phyloP scores from a whole-genome alignment of 2,888 invertebrate species.

The Mythimna pallens region DNA sequence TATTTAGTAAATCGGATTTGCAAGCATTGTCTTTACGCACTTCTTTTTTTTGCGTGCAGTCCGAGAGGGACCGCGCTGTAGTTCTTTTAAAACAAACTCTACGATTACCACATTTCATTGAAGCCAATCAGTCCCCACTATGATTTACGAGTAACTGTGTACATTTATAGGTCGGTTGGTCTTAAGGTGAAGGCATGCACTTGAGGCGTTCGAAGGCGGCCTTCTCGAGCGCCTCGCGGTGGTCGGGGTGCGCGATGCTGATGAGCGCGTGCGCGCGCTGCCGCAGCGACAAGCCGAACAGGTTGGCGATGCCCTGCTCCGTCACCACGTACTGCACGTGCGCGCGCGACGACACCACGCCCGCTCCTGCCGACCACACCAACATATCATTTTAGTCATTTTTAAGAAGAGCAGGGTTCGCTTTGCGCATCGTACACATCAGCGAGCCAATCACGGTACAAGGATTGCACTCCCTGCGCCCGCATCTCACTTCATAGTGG shows the following conservation, averaged over 20 bases:
- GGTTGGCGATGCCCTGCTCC: constrained; percentile 96
- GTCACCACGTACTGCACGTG: constrained; percentile 98
- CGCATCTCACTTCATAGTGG: too few species aligned
- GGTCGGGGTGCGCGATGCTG: constrained; percentile 96
- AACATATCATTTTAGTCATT: too few species aligned
- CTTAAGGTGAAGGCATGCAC: constrained; percentile 93
- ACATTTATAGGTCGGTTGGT: neutral
- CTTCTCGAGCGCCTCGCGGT: constrained; percentile 95
- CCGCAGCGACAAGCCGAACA: constrained; percentile 97
- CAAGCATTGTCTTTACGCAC: too few species aligned
- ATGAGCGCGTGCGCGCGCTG: constrained; percentile 98
- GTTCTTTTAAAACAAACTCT: neutral
- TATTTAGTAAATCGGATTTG: too few species aligned
- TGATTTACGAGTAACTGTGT: neutral
- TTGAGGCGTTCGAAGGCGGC: constrained; percentile 96
- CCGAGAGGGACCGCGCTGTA: too few species aligned
- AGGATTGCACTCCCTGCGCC: too few species aligned
- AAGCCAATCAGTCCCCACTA: constrained; percentile 8
- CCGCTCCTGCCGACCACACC: constrained; percentile 92
- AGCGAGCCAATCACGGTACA: too few species aligned
- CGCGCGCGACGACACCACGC: constrained; percentile 97
- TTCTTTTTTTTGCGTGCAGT: too few species aligned
- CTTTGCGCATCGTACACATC: too few species aligned
- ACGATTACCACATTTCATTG: constrained; percentile 21
- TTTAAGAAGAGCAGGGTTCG: too few species aligned